Evolutionary conservation across 2,113 vertebrate genomes (phyloP), one percentile per base, ranked within the genome.

Genomic region (Prinia subflava): DNA sequence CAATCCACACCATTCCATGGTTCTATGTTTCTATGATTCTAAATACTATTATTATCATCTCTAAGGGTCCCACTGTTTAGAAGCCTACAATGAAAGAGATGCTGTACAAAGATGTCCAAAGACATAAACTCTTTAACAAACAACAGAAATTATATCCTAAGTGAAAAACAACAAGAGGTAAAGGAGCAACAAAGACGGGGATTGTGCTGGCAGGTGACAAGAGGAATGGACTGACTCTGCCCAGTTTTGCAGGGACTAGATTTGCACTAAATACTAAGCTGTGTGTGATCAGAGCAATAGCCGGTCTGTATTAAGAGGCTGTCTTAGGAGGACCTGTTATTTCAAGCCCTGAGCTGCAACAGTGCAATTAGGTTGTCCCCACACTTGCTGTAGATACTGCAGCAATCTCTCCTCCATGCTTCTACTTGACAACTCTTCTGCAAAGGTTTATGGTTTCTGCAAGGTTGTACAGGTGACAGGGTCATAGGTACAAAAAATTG

Each of bases 341-440:
- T 88, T 83, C 25, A 27, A 70, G 27, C 33, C 11, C 16, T 20
- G 31, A 69, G 10, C 35, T 33, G 44, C 25, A 60, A 15, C 1
- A 27, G 5, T 24, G 27, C 5, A 9, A 37, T 47, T 35, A 63
- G 7, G 18, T 39, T 74, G 42, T 46, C n/a, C 59, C 10, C 30
- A 60, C 13, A 4, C 14, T n/a, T 67, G 17, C 4, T 21, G 16
- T 17, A 41, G 33, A 22, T 49, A 39, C 0, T 3, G 0, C 9
- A 44, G 42, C 28, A 68, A 33, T 44, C 16, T 56, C 37, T 53
- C n/a, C 42, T 39, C 18, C 53, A 22, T 0, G 13, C 23, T 63
- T 56, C 53, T 50, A 15, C 55, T 80, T 86, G 65, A 53, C 31
- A 69, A 15, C 15, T 49, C 49, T 59, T 53, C 47, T 79, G 33